These are phyloP conservation scores for Caenorhabditis inopinata DNA, from an alignment of 1,140 invertebrate genomes.

Conservation along the genomic window DNA sequence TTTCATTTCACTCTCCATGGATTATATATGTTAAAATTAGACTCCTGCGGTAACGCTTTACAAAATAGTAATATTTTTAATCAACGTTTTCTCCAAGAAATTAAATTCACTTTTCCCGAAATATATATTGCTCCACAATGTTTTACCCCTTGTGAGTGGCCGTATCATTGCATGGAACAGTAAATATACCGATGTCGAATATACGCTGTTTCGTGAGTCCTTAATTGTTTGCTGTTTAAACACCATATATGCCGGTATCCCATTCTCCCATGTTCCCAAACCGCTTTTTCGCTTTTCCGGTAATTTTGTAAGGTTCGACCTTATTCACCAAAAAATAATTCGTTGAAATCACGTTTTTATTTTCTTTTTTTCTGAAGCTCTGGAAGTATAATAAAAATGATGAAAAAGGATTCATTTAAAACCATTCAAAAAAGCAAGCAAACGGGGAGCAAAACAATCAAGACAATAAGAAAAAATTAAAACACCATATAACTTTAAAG, in stretches of 20 bases:
- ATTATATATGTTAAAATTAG: too few relatives aligned
- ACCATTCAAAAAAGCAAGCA: constrained; percentile 8
- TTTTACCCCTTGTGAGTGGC: too few relatives aligned
- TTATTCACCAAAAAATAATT: background rate
- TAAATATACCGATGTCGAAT: too few relatives aligned
- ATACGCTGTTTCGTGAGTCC: too few relatives aligned
- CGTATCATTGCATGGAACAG: too few relatives aligned
- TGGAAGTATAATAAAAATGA: background rate
- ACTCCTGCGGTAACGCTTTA: too few relatives aligned
- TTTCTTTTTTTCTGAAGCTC: background rate
- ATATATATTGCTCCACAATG: too few relatives aligned
- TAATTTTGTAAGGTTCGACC: constrained; percentile 1
- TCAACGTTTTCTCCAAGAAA: too few relatives aligned
- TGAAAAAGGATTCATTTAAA: background rate
- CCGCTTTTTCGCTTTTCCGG: background rate
- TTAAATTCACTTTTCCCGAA: too few relatives aligned
- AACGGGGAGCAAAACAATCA: background rate
- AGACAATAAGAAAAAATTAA: background rate
- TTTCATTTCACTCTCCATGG: too few relatives aligned
- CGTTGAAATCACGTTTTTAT: background rate
- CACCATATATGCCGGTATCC: constrained; percentile 9
- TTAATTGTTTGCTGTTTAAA: too few relatives aligned
- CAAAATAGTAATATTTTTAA: too few relatives aligned
- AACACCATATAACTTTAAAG: background rate
- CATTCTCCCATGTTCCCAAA: background rate